Conservation (phyloP, 2,113 vertebrate species). For the Octodon degus region DNA sequence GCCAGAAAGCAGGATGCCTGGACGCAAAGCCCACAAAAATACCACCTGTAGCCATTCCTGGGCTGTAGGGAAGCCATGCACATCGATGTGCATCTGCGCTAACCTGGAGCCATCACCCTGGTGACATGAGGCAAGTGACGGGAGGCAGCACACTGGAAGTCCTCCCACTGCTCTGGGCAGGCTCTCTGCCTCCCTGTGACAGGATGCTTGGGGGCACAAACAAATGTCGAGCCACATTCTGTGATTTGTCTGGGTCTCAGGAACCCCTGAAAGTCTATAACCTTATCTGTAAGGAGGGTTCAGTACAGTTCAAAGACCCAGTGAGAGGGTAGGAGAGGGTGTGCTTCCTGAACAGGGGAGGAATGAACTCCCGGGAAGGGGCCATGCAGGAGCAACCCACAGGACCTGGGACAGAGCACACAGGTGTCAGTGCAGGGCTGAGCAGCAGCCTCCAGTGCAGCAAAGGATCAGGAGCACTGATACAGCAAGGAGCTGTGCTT, state of each 20-base stretch:
- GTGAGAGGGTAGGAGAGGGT: background rate
- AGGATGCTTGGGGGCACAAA: conserved; percentile 10
- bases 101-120: background rate
- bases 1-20: background rate
- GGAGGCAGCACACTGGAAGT: conserved; percentile 48
- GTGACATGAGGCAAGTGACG: background rate
- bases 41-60: background rate
- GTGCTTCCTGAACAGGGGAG: background rate
- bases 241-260: conserved; percentile 57
- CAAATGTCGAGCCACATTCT: conserved; percentile 52
- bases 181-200: conserved; percentile 23
- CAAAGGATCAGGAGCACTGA: background rate
- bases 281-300: conserved; percentile 5
- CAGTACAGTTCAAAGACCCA: background rate
- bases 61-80: conserved; percentile 13
- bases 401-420: background rate
- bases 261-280: conserved; percentile 51
- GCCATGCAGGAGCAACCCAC: background rate
- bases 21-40: background rate
- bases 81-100: background rate
- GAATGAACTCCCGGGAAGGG: background rate
- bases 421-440: background rate
- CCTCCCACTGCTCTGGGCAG: conserved; percentile 29
- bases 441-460: background rate
- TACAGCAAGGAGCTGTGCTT: background rate